Base-by-base conservation (phyloP, 2,888 invertebrate genomes). In the Eucriotettix oculatus region DNA sequence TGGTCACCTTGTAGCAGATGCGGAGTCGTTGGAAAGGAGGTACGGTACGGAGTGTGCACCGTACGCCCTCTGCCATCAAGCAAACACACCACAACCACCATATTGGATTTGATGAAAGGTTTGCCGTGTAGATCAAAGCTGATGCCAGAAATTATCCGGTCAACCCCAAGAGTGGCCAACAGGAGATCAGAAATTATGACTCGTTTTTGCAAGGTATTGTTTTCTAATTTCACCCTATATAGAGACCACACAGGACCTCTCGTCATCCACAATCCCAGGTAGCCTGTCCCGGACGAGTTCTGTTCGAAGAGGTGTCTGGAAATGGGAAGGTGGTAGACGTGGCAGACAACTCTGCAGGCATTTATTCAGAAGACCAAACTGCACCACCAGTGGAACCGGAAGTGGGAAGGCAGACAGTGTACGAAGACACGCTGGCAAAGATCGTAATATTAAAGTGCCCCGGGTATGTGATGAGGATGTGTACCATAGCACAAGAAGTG, bases 1-100 rank as follows among this genome's bases (percentile, higher is more conserved):
- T 87, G 87, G 87, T 80, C 82, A 10, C 71, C 76, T 42, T 87
- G 87, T 69, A 84, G 81, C 62, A 71, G 70, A 10, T 87, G 87
- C 66, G 77, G 74, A 48, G 69, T 68, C 58, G 76, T 80, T 40
- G 86, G 86, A 9, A 75, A 77, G 65, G 72, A 76, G 63, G 71
- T 78, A 42, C 76, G 79, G 62, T 74, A 79, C 55, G 87, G 86
- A 12, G 76, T 81, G 55, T 87, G 87, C 67, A 78, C 76, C 61
- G 72, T 79, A 1, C 63, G 65, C 14, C 48, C n/a, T 14, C 48
- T 14, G n/a, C 14, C 1, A 5, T 48, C 9, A 9, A n/a, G n/a
- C 12, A 48, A 48, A 1, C n/a, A 14, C 48, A 48, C 48, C n/a
- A n/a, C 12, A 48, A 44, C 44, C 14, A 44, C 10, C 44, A 48